These are phyloP conservation scores for Disparrhopalites patrizii DNA, from an alignment of 2,888 invertebrate genomes.

Conservation along the genomic window DNA sequence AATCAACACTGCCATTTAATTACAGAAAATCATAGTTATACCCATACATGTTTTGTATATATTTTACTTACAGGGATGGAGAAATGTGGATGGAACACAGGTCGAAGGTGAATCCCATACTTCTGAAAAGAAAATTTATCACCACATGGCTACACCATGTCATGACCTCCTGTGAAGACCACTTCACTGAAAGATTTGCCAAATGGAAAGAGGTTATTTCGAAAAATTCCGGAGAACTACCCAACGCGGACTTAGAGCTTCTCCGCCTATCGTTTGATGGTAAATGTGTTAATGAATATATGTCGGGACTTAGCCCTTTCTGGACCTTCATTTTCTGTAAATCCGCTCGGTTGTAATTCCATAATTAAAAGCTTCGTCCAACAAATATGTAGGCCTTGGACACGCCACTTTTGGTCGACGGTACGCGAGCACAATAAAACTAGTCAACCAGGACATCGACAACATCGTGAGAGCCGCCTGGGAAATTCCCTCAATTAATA, in stretches of 20 bases:
- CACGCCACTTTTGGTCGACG: background rate
- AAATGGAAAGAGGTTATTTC: background rate
- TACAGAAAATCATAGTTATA: too few relatives aligned
- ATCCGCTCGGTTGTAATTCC: too few relatives aligned
- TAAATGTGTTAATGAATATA: too few relatives aligned
- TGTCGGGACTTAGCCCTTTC: too few relatives aligned
- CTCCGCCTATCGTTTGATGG: background rate
- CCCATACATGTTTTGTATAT: background rate
- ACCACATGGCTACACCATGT: background rate
- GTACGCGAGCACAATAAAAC: background rate
- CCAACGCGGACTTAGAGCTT: background rate
- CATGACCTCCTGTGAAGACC: conserved; percentile 8
- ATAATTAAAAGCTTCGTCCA: background rate
- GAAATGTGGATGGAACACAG: conserved; percentile 4
- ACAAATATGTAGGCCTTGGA: background rate
- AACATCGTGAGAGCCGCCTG: background rate
- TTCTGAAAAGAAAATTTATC: background rate
- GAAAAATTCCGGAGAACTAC: background rate
- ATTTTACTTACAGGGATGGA: conserved; percentile 11
- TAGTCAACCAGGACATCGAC: background rate
- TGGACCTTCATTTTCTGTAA: too few relatives aligned
- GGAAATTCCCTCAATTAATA: too few relatives aligned
- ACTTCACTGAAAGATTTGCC: background rate
- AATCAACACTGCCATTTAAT: too few relatives aligned
- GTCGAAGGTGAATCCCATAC: background rate